These are phyloP conservation scores for Tokudaia muenninki DNA, from an alignment of 2,797 vertebrate species.

Conservation along the genomic window DNA sequence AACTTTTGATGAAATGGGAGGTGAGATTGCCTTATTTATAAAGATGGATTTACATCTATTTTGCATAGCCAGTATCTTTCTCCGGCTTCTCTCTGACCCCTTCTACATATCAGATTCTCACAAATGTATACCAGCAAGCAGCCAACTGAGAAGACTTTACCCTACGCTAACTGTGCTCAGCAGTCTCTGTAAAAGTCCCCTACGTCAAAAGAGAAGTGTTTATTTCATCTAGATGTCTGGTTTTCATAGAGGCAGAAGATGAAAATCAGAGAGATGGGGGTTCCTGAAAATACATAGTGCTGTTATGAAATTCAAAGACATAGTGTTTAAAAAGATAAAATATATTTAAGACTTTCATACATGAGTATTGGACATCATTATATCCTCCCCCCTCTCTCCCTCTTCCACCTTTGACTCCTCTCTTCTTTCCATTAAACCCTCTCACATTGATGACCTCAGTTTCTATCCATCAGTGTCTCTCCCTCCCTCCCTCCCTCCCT, in stretches of 20 bases:
- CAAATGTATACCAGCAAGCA: rapidly evolving
- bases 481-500: background rate
- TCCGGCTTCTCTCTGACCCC: background rate
- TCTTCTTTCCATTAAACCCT: background rate
- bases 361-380: too few species aligned
- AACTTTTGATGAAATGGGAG: background rate
- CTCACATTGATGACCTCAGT: background rate
- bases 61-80: background rate
- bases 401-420: background rate
- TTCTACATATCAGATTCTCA: background rate
- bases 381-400: background rate
- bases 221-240: background rate
- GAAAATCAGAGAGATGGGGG: slow-evolving; percentile 8
- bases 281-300: background rate
- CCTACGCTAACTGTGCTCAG: background rate
- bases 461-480: background rate
- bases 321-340: background rate
- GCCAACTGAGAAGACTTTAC: background rate
- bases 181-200: background rate
- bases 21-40: background rate
- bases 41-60: background rate
- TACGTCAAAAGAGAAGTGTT: background rate
- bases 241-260: slow-evolving; percentile 39
- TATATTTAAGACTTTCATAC: background rate
- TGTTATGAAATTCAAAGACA: background rate